A percentile compares a stretch with the other conserved stretches of the same genome.
phyloP scores from a whole-genome alignment of 2,888 invertebrate species.

The Epicampocera succincta region DNA sequence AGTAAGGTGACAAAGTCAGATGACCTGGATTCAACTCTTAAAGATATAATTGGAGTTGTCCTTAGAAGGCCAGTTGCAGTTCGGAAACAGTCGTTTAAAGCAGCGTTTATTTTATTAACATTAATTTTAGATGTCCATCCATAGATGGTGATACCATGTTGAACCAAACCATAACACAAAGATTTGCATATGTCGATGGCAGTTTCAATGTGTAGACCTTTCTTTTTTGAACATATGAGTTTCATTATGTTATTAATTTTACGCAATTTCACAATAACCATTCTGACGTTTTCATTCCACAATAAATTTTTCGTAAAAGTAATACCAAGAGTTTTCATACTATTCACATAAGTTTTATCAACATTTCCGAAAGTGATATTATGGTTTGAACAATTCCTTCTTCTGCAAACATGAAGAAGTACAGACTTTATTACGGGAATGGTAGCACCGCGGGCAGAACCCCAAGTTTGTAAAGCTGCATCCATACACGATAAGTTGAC shows the following conservation, averaged over 20 bases:
- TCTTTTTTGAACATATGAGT: conserved; percentile 41
- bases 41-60: conserved; percentile 30
- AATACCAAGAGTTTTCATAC: conserved; percentile 26
- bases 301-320: conserved; percentile 17
- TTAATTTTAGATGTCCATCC: conserved; percentile 37
- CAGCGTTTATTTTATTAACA: conserved; percentile 11
- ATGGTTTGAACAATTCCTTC: conserved; percentile 4
- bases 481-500: background rate
- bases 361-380: conserved; percentile 2
- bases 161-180: conserved; percentile 23
- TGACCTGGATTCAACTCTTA: conserved; percentile 18
- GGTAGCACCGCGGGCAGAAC: background rate
- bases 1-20: conserved; percentile 8
- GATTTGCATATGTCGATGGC: conserved; percentile 36
- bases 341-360: background rate
- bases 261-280: conserved; percentile 5
- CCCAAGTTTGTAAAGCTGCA: background rate
- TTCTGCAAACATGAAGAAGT: conserved; percentile 30
- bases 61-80: conserved; percentile 54
- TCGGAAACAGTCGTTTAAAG: conserved; percentile 71
- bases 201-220: conserved; percentile 53
- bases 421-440: conserved; percentile 24
- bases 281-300: conserved; percentile 19
- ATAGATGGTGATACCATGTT: conserved; percentile 45
- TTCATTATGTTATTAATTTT: conserved; percentile 47